Percentiles rank a stretch among this genome's conserved stretches.
These are phyloP conservation scores for Garrulus glandarius DNA, from an alignment of 2,797 vertebrate species.

Conservation along the genomic window DNA sequence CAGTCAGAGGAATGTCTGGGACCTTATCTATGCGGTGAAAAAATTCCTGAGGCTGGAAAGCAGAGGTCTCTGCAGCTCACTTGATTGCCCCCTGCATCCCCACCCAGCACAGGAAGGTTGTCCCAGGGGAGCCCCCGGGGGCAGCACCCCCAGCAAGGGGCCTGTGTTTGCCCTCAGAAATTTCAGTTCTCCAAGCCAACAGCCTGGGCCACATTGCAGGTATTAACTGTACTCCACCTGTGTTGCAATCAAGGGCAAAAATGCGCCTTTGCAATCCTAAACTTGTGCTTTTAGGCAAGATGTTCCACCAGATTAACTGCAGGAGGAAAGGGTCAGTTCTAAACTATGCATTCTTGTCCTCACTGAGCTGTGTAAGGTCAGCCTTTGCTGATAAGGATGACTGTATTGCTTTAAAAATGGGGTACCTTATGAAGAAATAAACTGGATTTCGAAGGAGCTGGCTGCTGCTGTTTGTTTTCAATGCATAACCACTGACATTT, in stretches of 20 bases:
- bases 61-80: not conserved
- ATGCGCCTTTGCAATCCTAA: not conserved
- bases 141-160: not conserved
- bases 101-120: not conserved
- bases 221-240: conserved; percentile 22
- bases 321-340: not conserved
- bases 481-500: not conserved
- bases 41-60: not conserved
- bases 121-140: accelerated
- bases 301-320: not conserved
- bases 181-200: not conserved
- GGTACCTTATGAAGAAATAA: not conserved
- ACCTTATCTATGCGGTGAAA: not conserved
- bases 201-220: not conserved
- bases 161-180: not conserved
- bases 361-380: not conserved
- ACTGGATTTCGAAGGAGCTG: not conserved
- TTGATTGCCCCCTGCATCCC: not conserved
- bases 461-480: not conserved
- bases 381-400: not conserved
- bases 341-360: not conserved
- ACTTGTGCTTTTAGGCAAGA: conserved; percentile 34
- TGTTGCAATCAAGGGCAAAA: conserved; percentile 49
- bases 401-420: not conserved
- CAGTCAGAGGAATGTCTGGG: not conserved